Conservation (phyloP, 2,797 vertebrate species). For the Thripadectes ignobilis region DNA sequence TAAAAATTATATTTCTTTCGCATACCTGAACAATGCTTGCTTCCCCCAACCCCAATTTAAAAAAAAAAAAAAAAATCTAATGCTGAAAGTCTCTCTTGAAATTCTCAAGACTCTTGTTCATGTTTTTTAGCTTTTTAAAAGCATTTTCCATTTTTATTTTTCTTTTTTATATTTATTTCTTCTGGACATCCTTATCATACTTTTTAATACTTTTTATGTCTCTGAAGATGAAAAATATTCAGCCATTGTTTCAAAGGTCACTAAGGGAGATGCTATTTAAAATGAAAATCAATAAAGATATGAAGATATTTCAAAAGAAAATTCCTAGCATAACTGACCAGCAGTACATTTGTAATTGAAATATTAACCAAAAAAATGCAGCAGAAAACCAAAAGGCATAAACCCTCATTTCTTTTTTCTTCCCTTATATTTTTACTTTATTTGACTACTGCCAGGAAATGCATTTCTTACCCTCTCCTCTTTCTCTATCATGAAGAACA, state of each 20-base stretch:
- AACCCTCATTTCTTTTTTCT: not conserved
- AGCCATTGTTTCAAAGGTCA: not conserved
- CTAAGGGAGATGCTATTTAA: not conserved
- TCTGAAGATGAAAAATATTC: not conserved
- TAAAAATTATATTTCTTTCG: not conserved
- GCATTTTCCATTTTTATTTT: too few relatives aligned
- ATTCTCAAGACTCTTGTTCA: not conserved
- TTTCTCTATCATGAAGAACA: not conserved
- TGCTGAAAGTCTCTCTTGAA: not conserved
- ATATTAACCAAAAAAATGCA: not conserved
- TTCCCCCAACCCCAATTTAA: accelerated
- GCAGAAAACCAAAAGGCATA: not conserved
- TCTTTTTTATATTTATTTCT: not conserved
- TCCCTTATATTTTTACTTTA: not conserved
- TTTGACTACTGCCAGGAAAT: not conserved
- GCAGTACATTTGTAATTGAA: not conserved
- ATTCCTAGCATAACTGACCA: not conserved
- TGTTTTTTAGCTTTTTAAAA: accelerated
- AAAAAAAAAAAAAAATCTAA: not conserved
- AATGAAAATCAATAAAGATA: not conserved
- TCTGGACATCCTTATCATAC: not conserved
- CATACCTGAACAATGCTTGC: not conserved
- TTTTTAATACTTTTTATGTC: not conserved
- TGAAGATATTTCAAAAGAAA: not conserved
- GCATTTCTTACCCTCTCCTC: not conserved